phyloP scores from a whole-genome alignment of 2,113 vertebrate genomes.

The Tupaia tana region DNA sequence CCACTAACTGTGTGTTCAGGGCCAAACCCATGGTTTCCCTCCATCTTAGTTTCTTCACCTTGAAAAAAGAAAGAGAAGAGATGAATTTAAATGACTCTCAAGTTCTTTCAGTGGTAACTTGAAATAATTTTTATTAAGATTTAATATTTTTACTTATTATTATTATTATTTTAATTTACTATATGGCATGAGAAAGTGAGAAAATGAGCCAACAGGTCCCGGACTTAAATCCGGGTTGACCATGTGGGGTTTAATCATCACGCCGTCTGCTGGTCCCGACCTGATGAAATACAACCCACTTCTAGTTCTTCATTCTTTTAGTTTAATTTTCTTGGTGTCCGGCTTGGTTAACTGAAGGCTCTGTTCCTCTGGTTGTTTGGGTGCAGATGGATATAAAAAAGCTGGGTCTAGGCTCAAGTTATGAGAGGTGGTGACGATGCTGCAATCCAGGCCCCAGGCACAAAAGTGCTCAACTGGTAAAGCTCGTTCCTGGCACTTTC shows the following conservation, averaged over 20 bases:
- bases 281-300: not conserved
- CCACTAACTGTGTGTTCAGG: not conserved
- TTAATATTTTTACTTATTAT: no score
- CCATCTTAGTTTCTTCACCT: not conserved
- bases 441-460: not conserved
- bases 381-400: not conserved
- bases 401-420: not conserved
- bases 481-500: not conserved
- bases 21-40: not conserved
- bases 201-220: no score
- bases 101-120: not conserved
- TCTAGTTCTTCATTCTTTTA: not conserved
- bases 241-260: no score
- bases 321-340: not conserved
- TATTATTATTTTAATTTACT: no score
- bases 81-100: not conserved
- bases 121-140: not conserved
- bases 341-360: not conserved
- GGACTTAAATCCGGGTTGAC: no score
- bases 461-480: no score
- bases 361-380: not conserved
- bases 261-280: no score
- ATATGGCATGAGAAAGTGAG: no score
- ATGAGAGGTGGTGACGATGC: not conserved
- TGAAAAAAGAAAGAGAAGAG: not conserved